Percentiles rank a stretch among this genome's conserved stretches.
Evolutionary conservation across 2,113 vertebrate genomes (phyloP).

Genomic region (Cottus gobio): DNA sequence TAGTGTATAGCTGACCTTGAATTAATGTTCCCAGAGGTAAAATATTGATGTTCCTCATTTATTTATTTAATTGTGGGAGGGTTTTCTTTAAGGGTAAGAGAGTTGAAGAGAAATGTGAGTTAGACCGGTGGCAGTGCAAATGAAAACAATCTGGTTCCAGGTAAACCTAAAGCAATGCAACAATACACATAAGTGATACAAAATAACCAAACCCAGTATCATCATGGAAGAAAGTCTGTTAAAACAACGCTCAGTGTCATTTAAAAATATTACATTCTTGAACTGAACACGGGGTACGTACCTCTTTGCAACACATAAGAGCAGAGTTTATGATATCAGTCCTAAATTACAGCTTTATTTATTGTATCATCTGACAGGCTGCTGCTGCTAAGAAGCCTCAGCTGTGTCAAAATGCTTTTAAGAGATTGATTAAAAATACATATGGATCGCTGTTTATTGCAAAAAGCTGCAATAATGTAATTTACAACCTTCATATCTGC

Average conservation of each 20-base stretch:
- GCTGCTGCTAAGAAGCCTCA: conserved; percentile 25
- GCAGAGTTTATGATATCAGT: conserved; percentile 2
- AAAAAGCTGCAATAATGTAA: conserved; percentile 16
- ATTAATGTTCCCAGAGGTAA: conserved; percentile 33
- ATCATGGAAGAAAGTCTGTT: background rate
- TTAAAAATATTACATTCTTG: background rate
- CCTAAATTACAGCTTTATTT: background rate
- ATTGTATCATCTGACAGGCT: conserved; percentile 17
- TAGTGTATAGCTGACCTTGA: conserved; percentile 42
- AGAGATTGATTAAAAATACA: conserved; percentile 36
- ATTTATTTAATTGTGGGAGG: conserved; percentile 11
- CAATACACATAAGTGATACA: background rate
- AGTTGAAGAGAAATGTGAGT: conserved; percentile 9
- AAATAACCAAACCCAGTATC: background rate
- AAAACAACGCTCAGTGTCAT: background rate
- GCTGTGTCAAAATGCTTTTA: conserved; percentile 41
- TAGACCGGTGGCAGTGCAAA: background rate
- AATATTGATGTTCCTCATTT: conserved; percentile 13
- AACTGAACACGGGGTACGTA: background rate
- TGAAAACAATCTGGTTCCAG: background rate
- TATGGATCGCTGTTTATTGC: conserved; percentile 26
- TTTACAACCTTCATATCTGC: conserved; percentile 20
- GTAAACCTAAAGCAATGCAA: conserved; percentile 13
- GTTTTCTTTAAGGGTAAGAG: background rate
- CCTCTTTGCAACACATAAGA: conserved; percentile 10